A percentile compares a stretch with the other conserved stretches of the same genome.
phyloP scores from a whole-genome alignment of 2,888 invertebrate species.

The Sarcophaga carnaria region DNA sequence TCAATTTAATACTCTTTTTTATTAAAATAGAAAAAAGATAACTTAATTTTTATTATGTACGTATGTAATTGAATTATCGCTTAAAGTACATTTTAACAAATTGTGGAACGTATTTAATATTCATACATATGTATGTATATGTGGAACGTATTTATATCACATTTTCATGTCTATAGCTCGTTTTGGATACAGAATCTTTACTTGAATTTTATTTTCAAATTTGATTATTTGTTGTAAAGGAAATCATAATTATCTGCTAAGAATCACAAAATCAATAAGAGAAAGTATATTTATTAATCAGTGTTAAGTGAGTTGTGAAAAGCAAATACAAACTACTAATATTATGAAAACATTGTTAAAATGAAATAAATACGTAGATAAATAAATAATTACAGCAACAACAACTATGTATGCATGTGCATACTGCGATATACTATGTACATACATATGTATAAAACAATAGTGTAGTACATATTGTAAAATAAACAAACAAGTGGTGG shows the following conservation, averaged over 20 bases:
- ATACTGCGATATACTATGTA: too few relatives aligned
- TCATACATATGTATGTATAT: too few relatives aligned
- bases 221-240: constrained; percentile 2
- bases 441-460: background rate
- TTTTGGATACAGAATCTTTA: background rate
- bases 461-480: background rate
- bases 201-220: background rate
- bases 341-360: constrained; percentile 5
- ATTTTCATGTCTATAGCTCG: background rate
- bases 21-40: too few relatives aligned
- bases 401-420: too few relatives aligned
- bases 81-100: too few relatives aligned
- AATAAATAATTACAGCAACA: constrained; percentile 4
- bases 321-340: constrained; percentile 36
- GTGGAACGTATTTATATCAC: too few relatives aligned
- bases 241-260: constrained; percentile 28
- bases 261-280: constrained; percentile 48
- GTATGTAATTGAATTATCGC: too few relatives aligned
- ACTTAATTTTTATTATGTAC: too few relatives aligned
- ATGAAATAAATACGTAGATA: background rate
- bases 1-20: too few relatives aligned
- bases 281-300: constrained; percentile 52
- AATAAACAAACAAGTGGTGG: background rate
- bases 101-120: too few relatives aligned
- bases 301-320: constrained; percentile 55